Conservation (phyloP, 30 jellyfish, hydroid and myxozoan genomes). For the Nemopilema nomurai region DNA sequence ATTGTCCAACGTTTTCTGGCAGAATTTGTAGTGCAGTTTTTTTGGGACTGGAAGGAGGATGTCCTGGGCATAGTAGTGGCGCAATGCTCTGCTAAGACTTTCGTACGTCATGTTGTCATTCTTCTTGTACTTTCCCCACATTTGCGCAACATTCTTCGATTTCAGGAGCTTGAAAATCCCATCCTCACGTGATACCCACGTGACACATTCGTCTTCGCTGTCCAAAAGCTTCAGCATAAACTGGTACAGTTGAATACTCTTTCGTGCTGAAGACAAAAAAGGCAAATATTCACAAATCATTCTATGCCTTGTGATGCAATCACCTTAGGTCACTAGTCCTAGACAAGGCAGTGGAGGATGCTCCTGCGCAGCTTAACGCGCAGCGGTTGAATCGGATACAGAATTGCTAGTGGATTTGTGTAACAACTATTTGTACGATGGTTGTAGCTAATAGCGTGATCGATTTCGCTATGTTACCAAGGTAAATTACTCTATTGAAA, state of each 20-base stretch:
- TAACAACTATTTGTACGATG: too few species aligned
- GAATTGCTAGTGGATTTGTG: too few species aligned
- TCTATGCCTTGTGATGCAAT: neutral
- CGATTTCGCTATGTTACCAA: too few species aligned
- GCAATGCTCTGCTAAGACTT: slow-evolving; percentile 87
- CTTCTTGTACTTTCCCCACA: slow-evolving; percentile 82
- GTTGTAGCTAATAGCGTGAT: too few species aligned
- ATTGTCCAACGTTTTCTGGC: slow-evolving; percentile 75
- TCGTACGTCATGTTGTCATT: slow-evolving; percentile 85
- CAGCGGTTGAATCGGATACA: too few species aligned
- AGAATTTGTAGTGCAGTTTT: slow-evolving; percentile 82
- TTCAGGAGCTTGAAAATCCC: slow-evolving; percentile 82
- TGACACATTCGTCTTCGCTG: slow-evolving; percentile 61
- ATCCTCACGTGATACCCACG: slow-evolving; percentile 78
- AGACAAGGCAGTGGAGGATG: too few species aligned
- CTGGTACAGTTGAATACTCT: slow-evolving; percentile 75
- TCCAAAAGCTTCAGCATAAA: slow-evolving; percentile 76
- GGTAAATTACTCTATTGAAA: too few species aligned
- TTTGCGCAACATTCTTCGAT: slow-evolving; percentile 68
- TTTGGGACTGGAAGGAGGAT: slow-evolving; percentile 69
- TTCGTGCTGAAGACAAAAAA: slow-evolving; percentile 49
- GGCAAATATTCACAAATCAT: neutral
- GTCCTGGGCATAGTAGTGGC: slow-evolving; percentile 84
- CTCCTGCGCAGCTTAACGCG: too few species aligned
- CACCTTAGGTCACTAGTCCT: too few species aligned